Evolutionary conservation across 2,888 invertebrate species (phyloP), one percentile per base, ranked within the genome.

Genomic region (Pimpla rufipes): DNA sequence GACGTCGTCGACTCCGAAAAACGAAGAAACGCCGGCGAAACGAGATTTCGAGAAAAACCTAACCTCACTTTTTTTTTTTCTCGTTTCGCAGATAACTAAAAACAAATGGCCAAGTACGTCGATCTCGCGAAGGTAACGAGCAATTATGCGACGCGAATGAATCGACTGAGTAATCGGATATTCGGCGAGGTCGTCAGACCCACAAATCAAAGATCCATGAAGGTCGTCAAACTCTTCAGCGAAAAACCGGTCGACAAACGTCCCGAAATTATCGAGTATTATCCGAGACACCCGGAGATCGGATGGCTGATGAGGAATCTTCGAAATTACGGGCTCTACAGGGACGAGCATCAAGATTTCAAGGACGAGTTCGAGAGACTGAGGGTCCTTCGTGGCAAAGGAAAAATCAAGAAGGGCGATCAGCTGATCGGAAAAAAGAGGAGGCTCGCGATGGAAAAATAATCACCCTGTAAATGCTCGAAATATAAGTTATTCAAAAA

Each of bases 291-390:
- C 90, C 94, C 96, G 0, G 97, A 98, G 93, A 96, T 97, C 0
- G 95, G 96, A 85, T 90, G 94, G 52, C 93, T 98, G 0, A 97
- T 98, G 96, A 93, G 94, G 85, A 94, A 95, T 87, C 93, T 98
- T 47, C 93, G 98, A 16, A 94, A 95, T 80, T 97, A 97, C 88
- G 98, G 98, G 0, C 94, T 98, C 4, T 98, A 94, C 93, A 95
- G 98, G 80, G 98, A 98, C 90, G 98, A 98, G 91, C 98, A 98
- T 93, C 95, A 96, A 90, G 98, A 98, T 93, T 98, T 98, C 90
- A 96, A 96, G 87, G 98, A 98, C 68, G 98, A 98, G 94, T 97
- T 97, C 96, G 95, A 95, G 86, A 94, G 98, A 79, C 93, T 97
- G 88, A 94, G 97, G 78, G 96, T 95, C 79, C 94, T 98, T 16